phyloP scores from a whole-genome alignment of 2,113 vertebrate genomes.

The Equus quagga region DNA sequence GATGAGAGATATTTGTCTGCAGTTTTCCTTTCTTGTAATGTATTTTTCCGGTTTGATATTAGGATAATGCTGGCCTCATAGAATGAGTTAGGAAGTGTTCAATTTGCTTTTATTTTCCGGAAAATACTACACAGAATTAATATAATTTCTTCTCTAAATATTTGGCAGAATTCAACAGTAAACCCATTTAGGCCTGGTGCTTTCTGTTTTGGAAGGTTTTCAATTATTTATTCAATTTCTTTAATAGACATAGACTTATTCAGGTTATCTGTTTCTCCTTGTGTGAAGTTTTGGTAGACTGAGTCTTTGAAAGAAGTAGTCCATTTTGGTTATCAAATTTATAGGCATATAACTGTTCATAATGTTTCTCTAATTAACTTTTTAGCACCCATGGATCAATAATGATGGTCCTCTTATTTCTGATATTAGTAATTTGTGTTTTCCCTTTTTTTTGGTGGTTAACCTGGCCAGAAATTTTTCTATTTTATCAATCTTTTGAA shows the following conservation, averaged over 20 bases:
- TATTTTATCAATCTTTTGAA: background rate
- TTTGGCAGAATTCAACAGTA: background rate
- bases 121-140: background rate
- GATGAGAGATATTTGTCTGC: background rate
- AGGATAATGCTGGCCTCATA: background rate
- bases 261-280: background rate
- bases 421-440: background rate
- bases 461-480: background rate
- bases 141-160: background rate
- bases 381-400: background rate
- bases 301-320: background rate
- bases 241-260: background rate
- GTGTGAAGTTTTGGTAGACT: background rate
- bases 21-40: background rate
- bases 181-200: background rate
- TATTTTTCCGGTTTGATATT: background rate
- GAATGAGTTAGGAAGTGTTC: background rate
- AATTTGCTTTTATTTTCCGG: background rate
- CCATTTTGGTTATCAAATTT: background rate
- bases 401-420: background rate
- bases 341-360: background rate
- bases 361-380: background rate
- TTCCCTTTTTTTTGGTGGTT: background rate
- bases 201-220: background rate
- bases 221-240: background rate